phyloP scores from a whole-genome alignment of 2,888 invertebrate genomes.

The Lycocerus yunnanus region DNA sequence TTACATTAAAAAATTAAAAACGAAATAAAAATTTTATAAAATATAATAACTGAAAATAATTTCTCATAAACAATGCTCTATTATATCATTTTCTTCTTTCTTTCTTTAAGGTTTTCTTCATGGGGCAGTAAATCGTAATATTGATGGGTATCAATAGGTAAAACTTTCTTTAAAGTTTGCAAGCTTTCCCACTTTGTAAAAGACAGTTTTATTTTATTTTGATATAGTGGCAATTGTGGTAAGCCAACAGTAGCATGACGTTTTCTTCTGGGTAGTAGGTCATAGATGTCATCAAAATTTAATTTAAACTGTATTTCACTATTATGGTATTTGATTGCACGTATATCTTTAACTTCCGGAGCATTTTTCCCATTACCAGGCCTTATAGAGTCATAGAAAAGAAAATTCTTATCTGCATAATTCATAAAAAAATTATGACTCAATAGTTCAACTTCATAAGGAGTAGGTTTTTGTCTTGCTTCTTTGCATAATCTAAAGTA shows the following conservation, averaged over 20 bases:
- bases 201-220: background rate
- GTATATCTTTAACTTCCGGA: background rate
- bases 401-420: background rate
- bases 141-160: background rate
- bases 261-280: background rate
- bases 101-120: background rate
- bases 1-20: too few relatives aligned
- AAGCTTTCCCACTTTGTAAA: background rate
- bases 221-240: background rate
- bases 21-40: too few relatives aligned
- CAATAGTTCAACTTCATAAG: background rate
- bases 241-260: background rate
- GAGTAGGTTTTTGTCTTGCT: background rate
- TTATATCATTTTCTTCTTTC: background rate
- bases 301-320: background rate
- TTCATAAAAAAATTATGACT: background rate
- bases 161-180: background rate
- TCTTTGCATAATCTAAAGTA: constrained; percentile 15
- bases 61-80: too few relatives aligned
- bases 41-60: too few relatives aligned
- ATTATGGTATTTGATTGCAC: background rate
- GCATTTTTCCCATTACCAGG: background rate
- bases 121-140: background rate
- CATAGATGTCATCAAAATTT: background rate
- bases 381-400: background rate